Conservation (phyloP, 2,113 vertebrate genomes). For the Pandion haliaetus region DNA sequence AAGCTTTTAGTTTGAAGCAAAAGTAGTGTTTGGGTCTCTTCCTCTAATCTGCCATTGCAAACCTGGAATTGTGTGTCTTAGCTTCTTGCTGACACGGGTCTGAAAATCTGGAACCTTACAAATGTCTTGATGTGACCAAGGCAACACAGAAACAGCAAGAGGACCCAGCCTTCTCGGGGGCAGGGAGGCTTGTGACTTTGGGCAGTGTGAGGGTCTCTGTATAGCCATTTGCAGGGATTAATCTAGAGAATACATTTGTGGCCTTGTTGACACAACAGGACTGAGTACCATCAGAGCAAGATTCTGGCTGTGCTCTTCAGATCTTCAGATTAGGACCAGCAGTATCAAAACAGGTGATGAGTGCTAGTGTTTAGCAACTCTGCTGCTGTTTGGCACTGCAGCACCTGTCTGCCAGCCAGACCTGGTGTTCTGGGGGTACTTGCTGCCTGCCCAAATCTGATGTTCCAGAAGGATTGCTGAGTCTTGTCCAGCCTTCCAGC, state of each 20-base stretch:
- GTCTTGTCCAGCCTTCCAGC: neutral
- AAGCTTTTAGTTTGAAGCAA: neutral
- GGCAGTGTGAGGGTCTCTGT: neutral
- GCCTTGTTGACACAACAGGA: neutral
- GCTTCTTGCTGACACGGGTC: neutral
- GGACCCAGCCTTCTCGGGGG: fast-evolving
- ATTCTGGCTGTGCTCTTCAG: neutral
- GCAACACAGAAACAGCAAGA: neutral
- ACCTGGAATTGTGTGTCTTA: neutral
- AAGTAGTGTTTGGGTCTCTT: neutral
- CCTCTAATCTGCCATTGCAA: neutral
- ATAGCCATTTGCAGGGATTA: neutral
- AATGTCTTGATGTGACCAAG: neutral
- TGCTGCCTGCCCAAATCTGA: neutral
- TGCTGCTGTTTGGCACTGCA: neutral
- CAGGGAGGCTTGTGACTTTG: neutral
- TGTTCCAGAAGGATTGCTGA: neutral
- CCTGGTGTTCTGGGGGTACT: neutral
- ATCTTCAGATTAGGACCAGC: neutral
- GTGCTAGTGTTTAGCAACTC: neutral
- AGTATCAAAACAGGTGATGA: neutral
- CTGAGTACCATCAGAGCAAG: neutral
- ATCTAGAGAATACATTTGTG: neutral
- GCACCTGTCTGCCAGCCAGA: neutral
- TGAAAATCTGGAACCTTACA: neutral